Percentiles rank a stretch among this genome's conserved stretches.
Evolutionary conservation across 2,797 vertebrate genomes (phyloP).

Genomic region (Lates japonicus): DNA sequence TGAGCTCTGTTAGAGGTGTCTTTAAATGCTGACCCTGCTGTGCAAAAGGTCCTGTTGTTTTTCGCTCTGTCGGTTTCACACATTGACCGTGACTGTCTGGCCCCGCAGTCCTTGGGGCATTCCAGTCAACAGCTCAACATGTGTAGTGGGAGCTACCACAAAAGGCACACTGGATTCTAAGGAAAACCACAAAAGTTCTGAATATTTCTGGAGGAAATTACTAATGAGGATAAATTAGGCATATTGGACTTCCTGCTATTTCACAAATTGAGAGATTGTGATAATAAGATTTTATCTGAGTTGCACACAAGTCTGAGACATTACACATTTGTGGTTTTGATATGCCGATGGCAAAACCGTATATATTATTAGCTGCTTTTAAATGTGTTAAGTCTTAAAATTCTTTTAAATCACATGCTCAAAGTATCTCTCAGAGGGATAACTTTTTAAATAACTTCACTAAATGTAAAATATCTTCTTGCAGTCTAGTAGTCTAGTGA

Average conservation of each 20-base stretch:
- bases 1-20: conserved; percentile 34
- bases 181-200: conserved; percentile 41
- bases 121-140: conserved; percentile 45
- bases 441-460: background rate
- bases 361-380: too few species aligned
- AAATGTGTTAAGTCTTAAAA: background rate
- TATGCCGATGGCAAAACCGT: background rate
- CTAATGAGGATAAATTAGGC: conserved; percentile 31
- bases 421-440: background rate
- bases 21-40: conserved; percentile 58
- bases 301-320: background rate
- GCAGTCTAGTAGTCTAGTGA: conserved; percentile 6
- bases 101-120: conserved; percentile 46
- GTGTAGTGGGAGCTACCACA: conserved; percentile 20
- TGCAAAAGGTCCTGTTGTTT: conserved; percentile 66
- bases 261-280: conserved; percentile 4
- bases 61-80: conserved; percentile 71
- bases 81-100: conserved; percentile 73
- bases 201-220: conserved; percentile 41
- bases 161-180: conserved; percentile 26
- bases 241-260: conserved; percentile 34
- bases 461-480: background rate
- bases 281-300: conserved; percentile 16
- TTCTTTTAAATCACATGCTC: background rate
- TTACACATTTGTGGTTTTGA: conserved; percentile 7